Evolutionary conservation across 2,797 vertebrate genomes (phyloP), one percentile per base, ranked within the genome.

Genomic region (Lophotriccus pileatus): DNA sequence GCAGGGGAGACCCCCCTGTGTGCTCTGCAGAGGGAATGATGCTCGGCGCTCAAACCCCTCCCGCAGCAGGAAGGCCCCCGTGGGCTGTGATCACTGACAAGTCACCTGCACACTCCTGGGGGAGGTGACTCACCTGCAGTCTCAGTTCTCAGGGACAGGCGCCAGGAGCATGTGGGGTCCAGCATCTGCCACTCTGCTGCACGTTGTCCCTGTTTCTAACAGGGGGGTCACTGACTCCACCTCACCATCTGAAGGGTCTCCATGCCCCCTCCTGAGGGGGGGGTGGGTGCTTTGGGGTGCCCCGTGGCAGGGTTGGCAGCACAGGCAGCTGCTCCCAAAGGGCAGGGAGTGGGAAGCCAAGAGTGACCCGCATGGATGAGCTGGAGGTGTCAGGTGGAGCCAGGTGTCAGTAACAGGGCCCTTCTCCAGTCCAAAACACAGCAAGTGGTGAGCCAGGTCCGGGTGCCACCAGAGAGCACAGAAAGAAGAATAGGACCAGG

Each of bases 131-230:
- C 32, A 20, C 47, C 66, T 7, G 75, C 6, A 10, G 28, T 2
- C 47, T 14, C 1, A 3, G 3, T 25, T 28, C 41, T 10, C 1
- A 0, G 43, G 68, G 64, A 7, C 30, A 1, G 15, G 43, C 58
- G 56, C 14, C 34, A 0, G 75, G 21, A 52, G 11, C 53, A 25
- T 1, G 0, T 0, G 5, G 10, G 32, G 23, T 27, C 23, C 49
- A 9, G 49, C 41, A 74, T 62, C 93, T 87, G 83, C 97, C 95
- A 85, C 93, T 39, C 86, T 97, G 93, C 97, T 94, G 97, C 32
- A 62, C 70, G 60, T n/a, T 36, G 50, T 27, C 30, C 63, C 56
- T 14, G 4, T 11, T 25, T 37, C 68, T 34, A 39, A 34, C 12
- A 4, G 23, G 41, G 30, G 59, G 17, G 52, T 23, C 6, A 1